Evolutionary conservation across 2,888 invertebrate genomes (phyloP), one percentile per base, ranked within the genome.

Genomic region (Tipula helvola): DNA sequence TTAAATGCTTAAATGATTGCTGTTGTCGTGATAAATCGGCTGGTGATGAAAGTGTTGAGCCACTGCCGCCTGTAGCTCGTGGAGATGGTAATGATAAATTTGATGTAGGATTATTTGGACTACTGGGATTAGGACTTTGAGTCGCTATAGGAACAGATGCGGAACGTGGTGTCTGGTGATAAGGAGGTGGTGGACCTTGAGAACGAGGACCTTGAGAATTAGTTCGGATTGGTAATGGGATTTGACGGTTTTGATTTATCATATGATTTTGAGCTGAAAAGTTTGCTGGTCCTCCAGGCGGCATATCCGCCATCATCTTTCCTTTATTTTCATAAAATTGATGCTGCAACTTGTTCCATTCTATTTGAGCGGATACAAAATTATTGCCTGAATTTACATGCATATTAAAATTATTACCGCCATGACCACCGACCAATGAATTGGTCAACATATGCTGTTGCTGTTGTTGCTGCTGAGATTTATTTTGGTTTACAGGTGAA

Each of bases 281-380:
- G 47, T 47, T 86, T 3, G 47, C 86, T 7, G 47, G 42, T 10
- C 36, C 36, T 28, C 10, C 86, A 5, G 42, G 28, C 36, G 7
- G n/a, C 57, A 52, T 36, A 36, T 36, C 36, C 13, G 18, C 10
- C 2, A 44, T 13, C 36, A 57, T 88, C 88, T 90, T 93, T 91
- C 91, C 93, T 90, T 92, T 93, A 90, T 91, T 94, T 89, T 97
- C 97, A 89, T 95, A 95, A 92, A 96, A 97, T 91, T 97, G 96
- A 90, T 96, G 95, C 90, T 97, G 97, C 88, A 97, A 92, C 91
- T 97, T 97, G 89, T 96, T 96, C 98, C 98, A 98, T 90, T 98
- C 97, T 91, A 96, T 94, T 91, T 96, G 96, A 5, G 94, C 94
- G 88, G 93, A 92, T 52, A 92, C 91, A 57, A 92, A 90, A 88